phyloP scores from a whole-genome alignment of 23 tunicate species.

The Diplosoma virens region DNA sequence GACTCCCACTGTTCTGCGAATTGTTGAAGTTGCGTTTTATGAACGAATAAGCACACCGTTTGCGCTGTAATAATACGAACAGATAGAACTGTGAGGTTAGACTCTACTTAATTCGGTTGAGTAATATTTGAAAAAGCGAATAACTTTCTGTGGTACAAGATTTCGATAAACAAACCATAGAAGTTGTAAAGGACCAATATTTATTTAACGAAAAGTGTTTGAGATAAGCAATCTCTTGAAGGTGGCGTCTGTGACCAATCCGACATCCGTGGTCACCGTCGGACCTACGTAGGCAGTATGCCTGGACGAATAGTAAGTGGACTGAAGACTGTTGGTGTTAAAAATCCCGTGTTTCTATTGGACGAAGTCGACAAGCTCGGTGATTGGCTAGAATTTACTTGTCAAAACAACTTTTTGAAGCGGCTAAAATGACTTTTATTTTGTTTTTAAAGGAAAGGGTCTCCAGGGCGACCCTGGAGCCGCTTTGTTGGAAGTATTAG shows the following conservation, averaged over 20 bases:
- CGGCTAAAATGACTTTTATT: not conserved
- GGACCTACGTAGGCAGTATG: conserved; percentile 70
- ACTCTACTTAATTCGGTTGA: too few relatives aligned
- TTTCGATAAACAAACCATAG: too few relatives aligned
- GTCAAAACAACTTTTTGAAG: not conserved
- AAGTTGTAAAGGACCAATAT: too few relatives aligned
- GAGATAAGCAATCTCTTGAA: not conserved
- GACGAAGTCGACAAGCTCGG: conserved; percentile 75
- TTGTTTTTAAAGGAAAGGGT: conserved; percentile 42
- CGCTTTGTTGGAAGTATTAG: conserved; percentile 61
- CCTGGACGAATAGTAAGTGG: conserved; percentile 58
- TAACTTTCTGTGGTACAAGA: too few relatives aligned
- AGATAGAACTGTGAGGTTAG: not conserved
- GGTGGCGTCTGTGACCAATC: conserved; percentile 70
- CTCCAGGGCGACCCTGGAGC: conserved; percentile 65
- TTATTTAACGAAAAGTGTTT: too few relatives aligned
- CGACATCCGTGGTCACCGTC: conserved; percentile 58
- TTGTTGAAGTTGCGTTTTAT: too few relatives aligned
- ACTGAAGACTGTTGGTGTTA: conserved; percentile 46
- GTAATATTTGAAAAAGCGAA: too few relatives aligned
- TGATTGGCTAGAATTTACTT: not conserved
- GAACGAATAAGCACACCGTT: too few relatives aligned
- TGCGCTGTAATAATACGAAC: too few relatives aligned
- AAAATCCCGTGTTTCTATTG: conserved; percentile 57
- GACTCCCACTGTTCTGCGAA: too few relatives aligned